Evolutionary conservation across 2,888 invertebrate genomes (phyloP).

Genomic region (Trachelus troglodyta): DNA sequence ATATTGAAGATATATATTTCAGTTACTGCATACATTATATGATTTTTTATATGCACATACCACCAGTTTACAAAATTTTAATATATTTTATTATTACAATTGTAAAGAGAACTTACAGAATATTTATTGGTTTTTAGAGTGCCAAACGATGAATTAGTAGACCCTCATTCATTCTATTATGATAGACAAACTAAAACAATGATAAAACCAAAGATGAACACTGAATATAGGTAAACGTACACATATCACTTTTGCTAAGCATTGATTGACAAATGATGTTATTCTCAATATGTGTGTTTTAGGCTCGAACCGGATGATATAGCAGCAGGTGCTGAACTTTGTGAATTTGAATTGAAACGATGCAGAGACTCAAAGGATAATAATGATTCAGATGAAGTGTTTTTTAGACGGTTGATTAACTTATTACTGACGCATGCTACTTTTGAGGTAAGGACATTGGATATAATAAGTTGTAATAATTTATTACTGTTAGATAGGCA

Average conservation of each 20-base stretch:
- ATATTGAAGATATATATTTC: background rate
- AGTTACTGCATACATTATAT: background rate
- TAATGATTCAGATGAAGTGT: slow-evolving; percentile 35
- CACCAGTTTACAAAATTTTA: background rate
- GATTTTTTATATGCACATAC: background rate
- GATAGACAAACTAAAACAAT: slow-evolving; percentile 31
- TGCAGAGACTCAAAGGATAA: slow-evolving; percentile 11
- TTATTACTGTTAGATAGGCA: background rate
- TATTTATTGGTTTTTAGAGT: background rate
- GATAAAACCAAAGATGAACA: background rate
- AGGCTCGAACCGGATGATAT: background rate
- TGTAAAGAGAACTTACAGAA: background rate
- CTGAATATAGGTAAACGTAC: background rate
- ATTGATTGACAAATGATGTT: background rate
- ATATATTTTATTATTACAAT: background rate
- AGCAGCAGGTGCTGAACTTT: background rate
- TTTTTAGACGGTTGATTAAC: slow-evolving; percentile 47
- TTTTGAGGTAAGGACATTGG: slow-evolving; percentile 35
- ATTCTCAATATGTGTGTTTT: background rate
- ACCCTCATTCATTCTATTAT: slow-evolving; percentile 49
- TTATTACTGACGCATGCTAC: slow-evolving; percentile 42
- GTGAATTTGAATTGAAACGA: slow-evolving; percentile 16
- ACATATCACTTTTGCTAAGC: background rate
- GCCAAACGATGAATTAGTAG: slow-evolving; percentile 25
- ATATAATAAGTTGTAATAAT: background rate